Percentiles rank a stretch among this genome's conserved stretches.
These are phyloP conservation scores for Corythaeola cristata DNA, from an alignment of 2,113 vertebrate species.

Conservation along the genomic window DNA sequence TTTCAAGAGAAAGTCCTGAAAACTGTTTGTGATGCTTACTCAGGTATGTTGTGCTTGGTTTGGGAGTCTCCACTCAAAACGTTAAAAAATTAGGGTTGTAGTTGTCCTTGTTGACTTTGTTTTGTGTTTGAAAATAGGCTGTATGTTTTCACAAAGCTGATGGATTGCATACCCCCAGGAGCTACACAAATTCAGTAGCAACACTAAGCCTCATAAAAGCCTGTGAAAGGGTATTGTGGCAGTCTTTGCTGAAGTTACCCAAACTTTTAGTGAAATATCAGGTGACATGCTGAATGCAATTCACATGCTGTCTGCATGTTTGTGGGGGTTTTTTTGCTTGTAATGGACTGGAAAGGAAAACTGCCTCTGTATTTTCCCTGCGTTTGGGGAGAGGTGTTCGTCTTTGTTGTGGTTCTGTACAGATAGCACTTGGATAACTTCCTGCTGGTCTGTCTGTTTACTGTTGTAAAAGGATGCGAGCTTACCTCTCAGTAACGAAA, in stretches of 20 bases:
- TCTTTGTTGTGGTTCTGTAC: background rate
- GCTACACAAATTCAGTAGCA: background rate
- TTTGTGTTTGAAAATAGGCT: conserved; percentile 42
- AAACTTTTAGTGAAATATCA: background rate
- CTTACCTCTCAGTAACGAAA: background rate
- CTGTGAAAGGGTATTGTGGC: background rate
- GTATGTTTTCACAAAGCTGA: background rate
- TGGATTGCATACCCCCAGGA: background rate
- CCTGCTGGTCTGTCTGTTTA: background rate
- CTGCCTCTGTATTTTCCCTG: background rate
- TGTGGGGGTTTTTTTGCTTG: background rate
- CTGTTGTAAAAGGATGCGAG: background rate
- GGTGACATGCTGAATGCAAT: background rate
- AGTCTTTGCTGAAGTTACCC: background rate
- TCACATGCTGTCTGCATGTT: background rate
- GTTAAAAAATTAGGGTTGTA: background rate
- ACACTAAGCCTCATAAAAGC: background rate
- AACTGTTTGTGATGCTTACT: background rate
- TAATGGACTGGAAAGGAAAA: background rate
- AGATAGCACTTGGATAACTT: background rate
- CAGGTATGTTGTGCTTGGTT: background rate
- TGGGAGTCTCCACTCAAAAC: background rate
- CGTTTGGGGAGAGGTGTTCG: background rate
- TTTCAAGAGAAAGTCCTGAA: background rate
- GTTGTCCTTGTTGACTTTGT: background rate